Conservation (phyloP, 2,113 vertebrate genomes). For the Anarhynchus alexandrinus region DNA sequence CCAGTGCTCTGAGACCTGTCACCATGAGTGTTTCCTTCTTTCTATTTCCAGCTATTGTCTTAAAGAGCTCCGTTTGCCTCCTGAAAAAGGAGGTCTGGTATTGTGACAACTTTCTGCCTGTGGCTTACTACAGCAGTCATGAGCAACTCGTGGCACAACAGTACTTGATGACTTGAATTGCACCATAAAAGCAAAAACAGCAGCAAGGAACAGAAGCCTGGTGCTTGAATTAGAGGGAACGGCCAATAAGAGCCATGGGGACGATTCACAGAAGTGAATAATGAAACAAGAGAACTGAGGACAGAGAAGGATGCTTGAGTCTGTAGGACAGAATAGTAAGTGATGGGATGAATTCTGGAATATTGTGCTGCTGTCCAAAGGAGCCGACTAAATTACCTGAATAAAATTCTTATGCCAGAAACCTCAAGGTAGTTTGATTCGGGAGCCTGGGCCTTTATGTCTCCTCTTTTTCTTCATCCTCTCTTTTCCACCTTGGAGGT, state of each 20-base stretch:
- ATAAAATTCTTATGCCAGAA: background rate
- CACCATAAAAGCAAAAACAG: background rate
- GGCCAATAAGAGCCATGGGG: background rate
- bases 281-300: background rate
- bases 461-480: background rate
- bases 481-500: background rate
- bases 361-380: background rate
- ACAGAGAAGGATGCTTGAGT: background rate
- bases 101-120: background rate
- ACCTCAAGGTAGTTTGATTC: background rate
- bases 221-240: background rate
- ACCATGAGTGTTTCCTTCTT: background rate
- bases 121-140: background rate
- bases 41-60: background rate
- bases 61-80: background rate
- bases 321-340: background rate
- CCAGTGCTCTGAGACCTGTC: background rate
- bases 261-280: background rate
- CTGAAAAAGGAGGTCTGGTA: background rate
- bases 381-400: background rate
- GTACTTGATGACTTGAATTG: background rate
- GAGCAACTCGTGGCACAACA: background rate
- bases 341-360: background rate
- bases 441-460: rapidly evolving
- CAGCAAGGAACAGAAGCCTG: background rate